Evolutionary conservation across 2,797 vertebrate species (phyloP), one percentile per base, ranked within the genome.

Genomic region (Simalia tracyae): DNA sequence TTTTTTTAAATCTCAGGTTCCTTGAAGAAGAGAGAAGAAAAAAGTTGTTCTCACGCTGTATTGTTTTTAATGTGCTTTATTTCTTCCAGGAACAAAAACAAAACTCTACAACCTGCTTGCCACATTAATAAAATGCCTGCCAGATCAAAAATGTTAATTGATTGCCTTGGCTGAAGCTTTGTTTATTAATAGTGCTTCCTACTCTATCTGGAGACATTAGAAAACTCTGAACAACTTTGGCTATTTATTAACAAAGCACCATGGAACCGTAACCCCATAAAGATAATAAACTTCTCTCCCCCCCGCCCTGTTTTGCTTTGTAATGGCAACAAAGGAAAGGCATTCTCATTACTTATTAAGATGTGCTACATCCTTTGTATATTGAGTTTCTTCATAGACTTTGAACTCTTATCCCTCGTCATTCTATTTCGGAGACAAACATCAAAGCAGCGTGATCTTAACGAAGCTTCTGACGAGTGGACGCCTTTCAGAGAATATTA

Each of bases 241-340:
- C 93, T 93, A 95, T 88, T 96, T 95, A 96, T 96, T 96, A 96
- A 93, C 90, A 94, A 95, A 95, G 90, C 61, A 95, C 94, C 0
- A 0, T 6, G 15, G 90, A 94, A 91, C 9, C 61, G 76, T 93
- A 94, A 97, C 94, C 94, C 92, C 91, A 88, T 94, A 92, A 96
- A 95, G 95, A 96, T 95, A 96, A 95, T 93, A 95, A 97, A 95
- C 56, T 91, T 88, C 95, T 92, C 95, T 95, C 92, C 57, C 24
- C 6, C 7, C 81, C 19, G 84, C 19, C 91, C 15, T 84, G 19
- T 93, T 90, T 66, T 59, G 56, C 57, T 85, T 94, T 93, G 94
- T 93, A 94, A 94, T 88, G 95, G 92, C 93, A 96, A 95, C 94
- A 95, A 95, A 92, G 88, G 61, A 92, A 95, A 90, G 88, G 92